Base-by-base conservation (phyloP, 1,140 invertebrate species). In the Platyscapa corneri region DNA sequence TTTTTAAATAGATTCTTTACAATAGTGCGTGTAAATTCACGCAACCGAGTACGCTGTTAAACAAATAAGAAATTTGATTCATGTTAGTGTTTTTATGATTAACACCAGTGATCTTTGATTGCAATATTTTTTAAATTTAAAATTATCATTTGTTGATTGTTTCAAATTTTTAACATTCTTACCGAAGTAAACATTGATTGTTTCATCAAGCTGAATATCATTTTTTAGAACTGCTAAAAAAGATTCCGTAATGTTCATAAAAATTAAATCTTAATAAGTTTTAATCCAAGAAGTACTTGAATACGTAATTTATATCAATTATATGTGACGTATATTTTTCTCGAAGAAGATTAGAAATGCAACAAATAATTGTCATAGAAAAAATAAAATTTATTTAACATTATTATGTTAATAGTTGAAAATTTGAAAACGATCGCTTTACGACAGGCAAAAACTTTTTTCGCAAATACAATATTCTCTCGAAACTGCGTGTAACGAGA, bases 1-100 rank as follows among this genome's bases (percentile, higher is more conserved):
- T 65, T 76, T 34, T 27, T 65, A 18, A 32, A 39, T 74, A 32
- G 74, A 77, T 83, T 83, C 30, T 76, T 77, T 46, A 37, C 53
- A 27, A 60, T 60, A 23, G 34, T 30, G 30, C 27, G 20, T 16
- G 16, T 30, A 39, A 30, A 80, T 37, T 34, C n/a, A 49, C 34
- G 34, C 56, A 23, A 64, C 10, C 27, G 56, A 79, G 34, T 79
- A 79, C 77, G 64, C 16, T 34, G 20, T 49, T 81, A 53, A n/a
- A 8, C 2, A 53, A 70, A 39, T 70, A 37, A 82, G n/a, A 39
- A 82, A 53, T 46, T 46, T 46, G 42, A 46, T 46, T 12, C 5
- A 60, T 60, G 2, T 60, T 3, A 60, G 6, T 60, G 27, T 60
- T 60, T 60, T 46, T 46, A 12, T 5, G 42, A 60, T 6, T 60